A percentile compares a stretch with the other conserved stretches of the same genome.
Conservation (phyloP, 23 tunicate species). For the Diplosoma virens region DNA sequence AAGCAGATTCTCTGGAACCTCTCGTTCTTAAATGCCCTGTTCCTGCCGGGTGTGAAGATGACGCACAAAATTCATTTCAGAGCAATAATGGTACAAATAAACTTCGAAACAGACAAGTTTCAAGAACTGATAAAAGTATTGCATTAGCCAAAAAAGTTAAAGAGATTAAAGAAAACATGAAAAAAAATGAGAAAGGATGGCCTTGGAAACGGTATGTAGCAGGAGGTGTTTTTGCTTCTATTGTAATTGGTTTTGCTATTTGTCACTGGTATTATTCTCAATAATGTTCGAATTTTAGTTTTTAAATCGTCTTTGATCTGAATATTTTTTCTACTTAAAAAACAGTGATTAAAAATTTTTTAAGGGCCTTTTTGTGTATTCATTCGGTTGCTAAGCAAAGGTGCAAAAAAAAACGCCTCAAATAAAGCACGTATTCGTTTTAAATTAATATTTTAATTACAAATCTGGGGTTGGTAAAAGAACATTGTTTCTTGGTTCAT, state of each 20-base stretch:
- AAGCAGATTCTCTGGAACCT: not conserved
- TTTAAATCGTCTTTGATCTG: no score
- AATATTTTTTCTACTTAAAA: no score
- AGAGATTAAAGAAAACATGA: conserved; percentile 16
- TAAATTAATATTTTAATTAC: no score
- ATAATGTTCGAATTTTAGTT: no score
- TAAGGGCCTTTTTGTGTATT: no score
- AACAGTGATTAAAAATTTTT: no score
- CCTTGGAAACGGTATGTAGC: conserved; percentile 29
- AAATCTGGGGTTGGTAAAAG: no score
- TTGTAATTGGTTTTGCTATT: conserved; percentile 25
- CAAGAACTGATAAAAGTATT: not conserved
- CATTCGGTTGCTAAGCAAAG: no score
- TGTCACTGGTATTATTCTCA: conserved; percentile 24
- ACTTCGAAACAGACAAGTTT: not conserved
- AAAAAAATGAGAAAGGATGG: conserved; percentile 1
- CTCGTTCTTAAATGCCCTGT: not conserved
- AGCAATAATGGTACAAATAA: not conserved
- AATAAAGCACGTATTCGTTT: no score
- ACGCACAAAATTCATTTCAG: no score
- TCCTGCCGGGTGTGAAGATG: not conserved
- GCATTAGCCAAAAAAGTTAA: not conserved
- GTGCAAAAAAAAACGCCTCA: no score
- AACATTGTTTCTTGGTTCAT: no score
- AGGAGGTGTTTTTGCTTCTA: conserved; percentile 34